These are phyloP conservation scores for Drosophila guanche DNA, from an alignment of 1,140 invertebrate genomes.

Conservation along the genomic window DNA sequence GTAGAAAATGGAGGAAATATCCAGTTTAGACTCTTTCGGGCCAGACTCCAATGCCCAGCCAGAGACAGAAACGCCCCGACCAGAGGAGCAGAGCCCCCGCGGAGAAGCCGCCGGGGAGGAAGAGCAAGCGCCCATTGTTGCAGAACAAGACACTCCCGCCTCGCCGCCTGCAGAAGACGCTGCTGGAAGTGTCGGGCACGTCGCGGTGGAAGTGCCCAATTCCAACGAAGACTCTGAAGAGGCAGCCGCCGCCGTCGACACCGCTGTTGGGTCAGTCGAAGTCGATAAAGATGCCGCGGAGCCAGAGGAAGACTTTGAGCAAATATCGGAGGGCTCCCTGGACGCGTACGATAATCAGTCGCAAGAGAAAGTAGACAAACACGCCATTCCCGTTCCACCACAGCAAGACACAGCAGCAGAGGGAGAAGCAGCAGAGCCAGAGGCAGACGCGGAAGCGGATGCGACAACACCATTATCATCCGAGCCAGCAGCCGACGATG, in stretches of 20 bases:
- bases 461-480: slow-evolving; percentile 4
- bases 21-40: slow-evolving; percentile 77
- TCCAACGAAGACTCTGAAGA: slow-evolving; percentile 6
- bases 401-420: slow-evolving; percentile 3
- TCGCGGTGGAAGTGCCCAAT: background rate
- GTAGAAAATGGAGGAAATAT: slow-evolving; percentile 74
- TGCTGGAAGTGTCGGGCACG: slow-evolving; percentile 6
- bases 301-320: slow-evolving; percentile 72
- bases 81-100: slow-evolving; percentile 53
- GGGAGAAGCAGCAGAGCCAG: slow-evolving; percentile 19
- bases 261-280: background rate
- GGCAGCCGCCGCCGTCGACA: background rate
- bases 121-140: slow-evolving; percentile 11
- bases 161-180: slow-evolving; percentile 61
- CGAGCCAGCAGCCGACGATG: slow-evolving; percentile 26
- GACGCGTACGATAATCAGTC: slow-evolving; percentile 72
- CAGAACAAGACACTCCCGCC: slow-evolving; percentile 50
- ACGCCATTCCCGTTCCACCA: background rate
- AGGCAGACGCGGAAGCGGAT: slow-evolving; percentile 37
- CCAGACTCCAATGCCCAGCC: slow-evolving; percentile 64
- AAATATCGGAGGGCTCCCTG: slow-evolving; percentile 75
- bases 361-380: slow-evolving; percentile 41
- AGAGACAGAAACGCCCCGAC: slow-evolving; percentile 58
- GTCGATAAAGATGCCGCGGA: background rate
- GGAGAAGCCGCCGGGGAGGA: slow-evolving; percentile 13